These are phyloP conservation scores for Pedionomus torquatus DNA, from an alignment of 2,113 vertebrate species.

Conservation along the genomic window DNA sequence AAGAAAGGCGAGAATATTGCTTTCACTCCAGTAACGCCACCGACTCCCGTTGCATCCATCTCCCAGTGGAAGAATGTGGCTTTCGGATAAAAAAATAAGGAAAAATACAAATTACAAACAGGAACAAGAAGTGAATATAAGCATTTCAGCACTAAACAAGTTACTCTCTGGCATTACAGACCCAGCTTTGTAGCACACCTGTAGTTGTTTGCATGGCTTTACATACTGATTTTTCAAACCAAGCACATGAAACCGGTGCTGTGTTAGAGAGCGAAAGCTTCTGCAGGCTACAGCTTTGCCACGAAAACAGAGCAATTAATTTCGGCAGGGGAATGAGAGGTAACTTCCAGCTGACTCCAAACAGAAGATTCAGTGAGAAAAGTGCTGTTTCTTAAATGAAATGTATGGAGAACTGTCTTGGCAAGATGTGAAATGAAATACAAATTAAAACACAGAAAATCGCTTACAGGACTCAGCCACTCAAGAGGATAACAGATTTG, in stretches of 20 bases:
- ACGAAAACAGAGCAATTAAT: neutral
- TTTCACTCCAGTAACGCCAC: neutral
- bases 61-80: neutral
- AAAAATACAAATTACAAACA: neutral
- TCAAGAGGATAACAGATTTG: neutral
- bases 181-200: neutral
- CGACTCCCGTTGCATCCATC: neutral
- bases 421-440: neutral
- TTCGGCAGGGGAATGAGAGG: neutral
- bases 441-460: neutral
- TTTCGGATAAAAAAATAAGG: neutral
- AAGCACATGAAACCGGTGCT: neutral
- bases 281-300: neutral
- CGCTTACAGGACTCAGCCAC: neutral
- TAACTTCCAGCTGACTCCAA: neutral
- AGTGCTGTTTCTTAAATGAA: neutral
- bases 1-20: conserved; percentile 4
- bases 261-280: neutral
- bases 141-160: neutral
- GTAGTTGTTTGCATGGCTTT: neutral
- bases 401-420: accelerated
- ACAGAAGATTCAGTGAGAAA: neutral
- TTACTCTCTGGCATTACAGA: neutral
- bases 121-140: neutral
- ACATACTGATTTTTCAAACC: neutral